Evolutionary conservation across 2,113 vertebrate genomes (phyloP).

Genomic region (Caranx ignobilis): DNA sequence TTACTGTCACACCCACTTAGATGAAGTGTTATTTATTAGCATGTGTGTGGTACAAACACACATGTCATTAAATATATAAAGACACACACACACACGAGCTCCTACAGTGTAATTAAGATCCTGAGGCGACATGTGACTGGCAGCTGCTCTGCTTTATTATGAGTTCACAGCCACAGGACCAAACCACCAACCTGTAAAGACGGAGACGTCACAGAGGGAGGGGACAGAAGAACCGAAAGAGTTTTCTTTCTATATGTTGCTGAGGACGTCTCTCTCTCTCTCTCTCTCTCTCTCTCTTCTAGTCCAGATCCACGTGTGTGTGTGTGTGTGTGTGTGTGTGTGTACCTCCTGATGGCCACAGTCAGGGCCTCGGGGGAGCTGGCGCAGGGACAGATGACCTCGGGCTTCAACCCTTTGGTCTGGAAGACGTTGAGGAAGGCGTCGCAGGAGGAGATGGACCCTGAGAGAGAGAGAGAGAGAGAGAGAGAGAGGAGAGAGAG

Average conservation of each 20-base stretch:
- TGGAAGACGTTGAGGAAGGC: slow-evolving; percentile 99
- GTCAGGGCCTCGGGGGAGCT: slow-evolving; percentile 98
- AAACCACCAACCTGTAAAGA: slow-evolving; percentile 26
- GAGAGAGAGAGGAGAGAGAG: slow-evolving; percentile 4
- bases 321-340: not conserved
- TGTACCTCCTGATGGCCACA: slow-evolving; percentile 94
- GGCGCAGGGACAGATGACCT: slow-evolving; percentile 99
- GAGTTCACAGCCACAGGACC: not conserved
- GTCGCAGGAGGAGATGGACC: slow-evolving; percentile 99
- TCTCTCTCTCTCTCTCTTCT: not conserved
- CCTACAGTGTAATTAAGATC: slow-evolving; percentile 35
- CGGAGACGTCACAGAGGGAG: not conserved
- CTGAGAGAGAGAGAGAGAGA: slow-evolving; percentile 72
- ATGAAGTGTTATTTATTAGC: slow-evolving; percentile 35
- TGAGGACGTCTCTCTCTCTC: not conserved
- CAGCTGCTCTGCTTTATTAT: not conserved
- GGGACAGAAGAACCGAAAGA: not conserved
- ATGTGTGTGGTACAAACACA: slow-evolving; percentile 19
- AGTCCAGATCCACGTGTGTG: not conserved
- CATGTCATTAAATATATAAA: not conserved
- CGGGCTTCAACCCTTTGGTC: slow-evolving; percentile 95
- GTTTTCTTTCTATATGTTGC: not conserved
- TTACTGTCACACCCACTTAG: slow-evolving; percentile 18
- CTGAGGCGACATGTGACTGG: not conserved
- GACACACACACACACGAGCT: not conserved